These are phyloP conservation scores for Erithacus rubecula DNA, from an alignment of 2,797 vertebrate species.

Conservation along the genomic window DNA sequence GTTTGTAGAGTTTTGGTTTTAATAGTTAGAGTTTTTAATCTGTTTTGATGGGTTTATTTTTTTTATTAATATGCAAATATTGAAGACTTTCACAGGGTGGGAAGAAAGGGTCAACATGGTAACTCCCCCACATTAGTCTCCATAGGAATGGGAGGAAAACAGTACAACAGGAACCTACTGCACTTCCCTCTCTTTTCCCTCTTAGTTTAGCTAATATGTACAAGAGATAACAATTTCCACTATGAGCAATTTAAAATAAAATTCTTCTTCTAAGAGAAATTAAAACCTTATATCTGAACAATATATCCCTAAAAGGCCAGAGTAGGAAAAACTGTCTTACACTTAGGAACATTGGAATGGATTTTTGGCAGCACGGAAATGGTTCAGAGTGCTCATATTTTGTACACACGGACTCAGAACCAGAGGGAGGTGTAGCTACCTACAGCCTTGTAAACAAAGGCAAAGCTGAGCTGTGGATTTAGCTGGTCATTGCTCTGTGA, in stretches of 20 bases:
- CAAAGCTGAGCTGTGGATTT: not conserved
- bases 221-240: not conserved
- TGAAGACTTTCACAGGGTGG: not conserved
- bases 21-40: not conserved
- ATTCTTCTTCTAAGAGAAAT: not conserved
- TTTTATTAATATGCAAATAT: not conserved
- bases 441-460: not conserved
- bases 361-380: not conserved
- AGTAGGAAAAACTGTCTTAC: not conserved
- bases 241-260: not conserved
- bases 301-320: not conserved
- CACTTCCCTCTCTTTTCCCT: not conserved
- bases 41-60: not conserved
- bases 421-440: not conserved
- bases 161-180: not conserved
- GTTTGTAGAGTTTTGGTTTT: not conserved
- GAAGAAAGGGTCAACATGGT: not conserved
- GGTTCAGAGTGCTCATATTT: not conserved
- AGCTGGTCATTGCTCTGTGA: not conserved
- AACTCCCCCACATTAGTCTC: not conserved
- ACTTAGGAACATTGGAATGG: not conserved
- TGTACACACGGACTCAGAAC: not conserved
- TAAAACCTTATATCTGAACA: not conserved
- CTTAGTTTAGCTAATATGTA: not conserved
- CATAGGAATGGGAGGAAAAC: not conserved